These are phyloP conservation scores for Drosophila suboccidentalis DNA, from an alignment of 2,888 invertebrate genomes.

Conservation along the genomic window DNA sequence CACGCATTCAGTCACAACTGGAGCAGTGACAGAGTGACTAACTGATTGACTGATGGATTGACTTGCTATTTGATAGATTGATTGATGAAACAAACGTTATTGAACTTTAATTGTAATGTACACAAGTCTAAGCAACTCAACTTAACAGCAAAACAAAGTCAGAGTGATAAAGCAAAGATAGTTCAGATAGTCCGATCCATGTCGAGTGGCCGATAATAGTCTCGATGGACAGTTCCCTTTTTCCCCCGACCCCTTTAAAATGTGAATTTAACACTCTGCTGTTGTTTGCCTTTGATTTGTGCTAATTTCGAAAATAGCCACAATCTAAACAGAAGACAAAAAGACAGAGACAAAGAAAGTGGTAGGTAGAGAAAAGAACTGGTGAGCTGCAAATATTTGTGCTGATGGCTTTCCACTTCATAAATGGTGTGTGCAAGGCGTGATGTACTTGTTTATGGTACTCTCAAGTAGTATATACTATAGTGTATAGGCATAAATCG, in stretches of 20 bases:
- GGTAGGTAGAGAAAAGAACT: constrained; percentile 13
- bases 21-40: constrained; percentile 34
- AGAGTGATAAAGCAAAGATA: constrained; percentile 27
- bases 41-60: constrained; percentile 31
- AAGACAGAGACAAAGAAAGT: constrained; percentile 4
- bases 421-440: constrained; percentile 29
- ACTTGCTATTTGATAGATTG: constrained; percentile 44
- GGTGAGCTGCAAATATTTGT: constrained; percentile 61
- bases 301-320: constrained; percentile 20
- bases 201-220: constrained; percentile 31
- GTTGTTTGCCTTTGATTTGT: constrained; percentile 45
- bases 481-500: constrained; percentile 15
- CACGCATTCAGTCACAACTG: constrained; percentile 44
- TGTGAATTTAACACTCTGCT: constrained; percentile 41
- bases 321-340: constrained; percentile 6
- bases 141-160: background rate
- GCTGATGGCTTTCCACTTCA: constrained; percentile 24
- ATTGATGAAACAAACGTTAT: constrained; percentile 38
- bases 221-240: constrained; percentile 5
- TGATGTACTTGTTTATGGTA: constrained; percentile 30
- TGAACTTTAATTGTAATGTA: constrained; percentile 36
- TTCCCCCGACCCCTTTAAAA: constrained; percentile 29
- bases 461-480: constrained; percentile 11
- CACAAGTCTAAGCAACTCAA: background rate
- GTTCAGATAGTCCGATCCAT: constrained; percentile 12